phyloP scores from a whole-genome alignment of 2,797 vertebrate genomes.

The Liparis tanakae region DNA sequence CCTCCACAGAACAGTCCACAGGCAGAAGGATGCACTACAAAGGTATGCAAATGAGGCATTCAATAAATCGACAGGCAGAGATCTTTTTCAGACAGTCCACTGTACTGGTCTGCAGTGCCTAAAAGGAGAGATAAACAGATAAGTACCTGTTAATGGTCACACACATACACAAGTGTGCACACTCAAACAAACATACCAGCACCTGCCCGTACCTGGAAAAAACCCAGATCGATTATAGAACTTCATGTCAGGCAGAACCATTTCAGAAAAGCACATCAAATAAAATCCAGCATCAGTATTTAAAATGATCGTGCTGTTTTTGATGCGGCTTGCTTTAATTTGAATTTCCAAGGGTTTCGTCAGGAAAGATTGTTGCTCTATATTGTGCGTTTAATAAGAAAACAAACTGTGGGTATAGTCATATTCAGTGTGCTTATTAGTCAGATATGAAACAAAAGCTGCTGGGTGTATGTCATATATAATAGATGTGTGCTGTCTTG shows the following conservation, averaged over 20 bases:
- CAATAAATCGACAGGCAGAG: slow-evolving; percentile 84
- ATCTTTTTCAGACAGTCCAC: slow-evolving; percentile 83
- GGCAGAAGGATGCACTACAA: slow-evolving; percentile 86
- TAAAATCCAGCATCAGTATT: slow-evolving; percentile 43
- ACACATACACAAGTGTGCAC: slow-evolving; percentile 62
- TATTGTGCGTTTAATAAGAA: slow-evolving; percentile 64
- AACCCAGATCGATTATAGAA: slow-evolving; percentile 60
- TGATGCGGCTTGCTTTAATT: slow-evolving; percentile 43
- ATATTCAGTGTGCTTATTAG: slow-evolving; percentile 75
- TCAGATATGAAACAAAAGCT: slow-evolving; percentile 82
- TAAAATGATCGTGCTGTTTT: slow-evolving; percentile 50
- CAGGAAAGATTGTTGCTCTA: slow-evolving; percentile 50
- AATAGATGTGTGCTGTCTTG: slow-evolving; percentile 82
- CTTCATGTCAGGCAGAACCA: slow-evolving; percentile 58
- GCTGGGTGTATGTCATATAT: slow-evolving; percentile 81
- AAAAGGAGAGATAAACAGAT: slow-evolving; percentile 85
- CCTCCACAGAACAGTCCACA: slow-evolving; percentile 84
- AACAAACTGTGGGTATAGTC: slow-evolving; percentile 72
- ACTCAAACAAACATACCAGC: slow-evolving; percentile 61
- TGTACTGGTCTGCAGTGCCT: slow-evolving; percentile 78
- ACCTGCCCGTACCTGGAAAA: slow-evolving; percentile 64
- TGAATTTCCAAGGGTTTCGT: slow-evolving; percentile 62
- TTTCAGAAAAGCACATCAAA: slow-evolving; percentile 60
- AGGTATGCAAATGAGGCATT: slow-evolving; percentile 87
- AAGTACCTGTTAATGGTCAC: slow-evolving; percentile 84